These are phyloP conservation scores for Lithobates pipiens DNA, from an alignment of 2,797 vertebrate species.

Conservation along the genomic window DNA sequence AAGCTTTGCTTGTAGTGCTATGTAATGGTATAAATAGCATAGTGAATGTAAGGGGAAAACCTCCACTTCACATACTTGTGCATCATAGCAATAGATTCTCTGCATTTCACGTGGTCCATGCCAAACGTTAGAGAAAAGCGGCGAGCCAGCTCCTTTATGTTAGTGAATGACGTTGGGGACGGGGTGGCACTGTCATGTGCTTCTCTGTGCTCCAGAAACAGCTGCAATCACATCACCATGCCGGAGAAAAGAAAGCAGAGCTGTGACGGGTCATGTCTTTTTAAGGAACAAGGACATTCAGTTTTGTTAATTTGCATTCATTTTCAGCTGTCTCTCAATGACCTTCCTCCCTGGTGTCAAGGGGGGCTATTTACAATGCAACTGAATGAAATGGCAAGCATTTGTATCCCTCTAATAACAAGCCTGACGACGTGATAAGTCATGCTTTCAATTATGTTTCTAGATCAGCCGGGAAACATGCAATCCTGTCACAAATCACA, in stretches of 20 bases:
- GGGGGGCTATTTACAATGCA: conserved; percentile 31
- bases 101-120: conserved; percentile 87
- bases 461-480: conserved; percentile 20
- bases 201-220: conserved; percentile 80
- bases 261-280: conserved; percentile 43
- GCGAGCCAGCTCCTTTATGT: conserved; percentile 90
- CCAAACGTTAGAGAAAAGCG: conserved; percentile 90
- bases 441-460: conserved; percentile 40
- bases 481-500: conserved; percentile 33
- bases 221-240: conserved; percentile 71
- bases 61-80: conserved; percentile 82
- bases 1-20: not conserved
- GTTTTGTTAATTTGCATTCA: conserved; percentile 48
- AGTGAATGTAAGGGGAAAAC: conserved; percentile 24
- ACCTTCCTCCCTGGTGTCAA: conserved; percentile 41
- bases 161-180: conserved; percentile 83
- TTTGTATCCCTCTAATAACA: conserved; percentile 43
- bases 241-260: conserved; percentile 49
- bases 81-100: conserved; percentile 88
- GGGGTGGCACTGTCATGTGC: conserved; percentile 75
- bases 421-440: conserved; percentile 21
- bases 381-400: conserved; percentile 42
- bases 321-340: conserved; percentile 57
- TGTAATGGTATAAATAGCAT: conserved; percentile 23
- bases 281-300: conserved; percentile 55